Evolutionary conservation across 2,113 vertebrate species (phyloP), one percentile per base, ranked within the genome.

Genomic region (Procavia capensis): DNA sequence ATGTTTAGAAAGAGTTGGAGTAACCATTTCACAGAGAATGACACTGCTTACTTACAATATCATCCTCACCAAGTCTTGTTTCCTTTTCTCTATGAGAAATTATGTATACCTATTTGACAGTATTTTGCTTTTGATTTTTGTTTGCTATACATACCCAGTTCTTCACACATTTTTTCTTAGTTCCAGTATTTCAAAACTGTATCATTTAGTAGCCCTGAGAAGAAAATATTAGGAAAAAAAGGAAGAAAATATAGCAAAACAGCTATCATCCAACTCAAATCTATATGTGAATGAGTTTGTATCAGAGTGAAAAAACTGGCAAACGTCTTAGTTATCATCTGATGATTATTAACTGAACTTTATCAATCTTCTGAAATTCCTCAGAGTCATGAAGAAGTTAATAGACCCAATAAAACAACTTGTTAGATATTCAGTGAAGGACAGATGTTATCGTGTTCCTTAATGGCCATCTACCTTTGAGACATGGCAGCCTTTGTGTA

Each of bases 401-500:
- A 11, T n/a, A 16, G 25, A 24, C 3, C 20, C 36, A 64, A 17
- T 27, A 45, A 31, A 76, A 43, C 20, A 54, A 19, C 34, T 94
- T 66, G 31, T 96, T 90, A 72, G 36, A 20, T 1, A 78, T 0
- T 17, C 45, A 59, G 34, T 79, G 66, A 96, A 87, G 93, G 74
- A 95, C 79, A 79, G 68, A 78, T 83, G 36, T 91, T 87, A 92
- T 78, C 85, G 96, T 97, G 79, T 85, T 88, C 66, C 88, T 97
- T 91, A 83, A 91, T 93, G 27, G 94, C 64, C 63, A 29, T 54
- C 1, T 92, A 95, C 89, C 78, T 98, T 97, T 97, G 95, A 97
- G 95, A 97, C 70, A 97, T 54, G 91, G 34, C 81, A 96, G 95
- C 20, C 90, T 96, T 95, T 31, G 70, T 34, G 97, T 54, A 97